These are phyloP conservation scores for Hormaphis cornu DNA, from an alignment of 1,140 invertebrate genomes.

Conservation along the genomic window DNA sequence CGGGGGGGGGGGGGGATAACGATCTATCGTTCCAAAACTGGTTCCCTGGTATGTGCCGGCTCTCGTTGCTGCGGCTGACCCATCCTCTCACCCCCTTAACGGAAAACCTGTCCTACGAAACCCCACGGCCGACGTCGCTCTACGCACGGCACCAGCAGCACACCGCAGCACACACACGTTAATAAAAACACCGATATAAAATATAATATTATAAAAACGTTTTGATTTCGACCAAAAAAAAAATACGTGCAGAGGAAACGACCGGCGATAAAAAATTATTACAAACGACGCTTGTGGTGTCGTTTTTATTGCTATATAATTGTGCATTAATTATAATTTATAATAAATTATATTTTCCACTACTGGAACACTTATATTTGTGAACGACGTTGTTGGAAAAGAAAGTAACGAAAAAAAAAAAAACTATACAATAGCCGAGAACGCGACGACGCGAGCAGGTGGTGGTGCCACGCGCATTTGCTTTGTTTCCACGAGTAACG, in stretches of 20 bases:
- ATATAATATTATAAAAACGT: not conserved
- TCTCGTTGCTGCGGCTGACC: not conserved
- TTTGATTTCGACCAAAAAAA: not conserved
- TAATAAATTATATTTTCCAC: no score
- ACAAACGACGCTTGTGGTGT: no score
- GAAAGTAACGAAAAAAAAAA: not conserved
- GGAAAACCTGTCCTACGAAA: slow-evolving; percentile 26
- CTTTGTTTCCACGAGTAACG: not conserved
- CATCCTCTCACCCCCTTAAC: slow-evolving; percentile 31
- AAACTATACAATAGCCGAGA: not conserved
- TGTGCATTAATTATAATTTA: no score
- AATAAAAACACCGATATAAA: not conserved
- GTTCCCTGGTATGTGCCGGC: slow-evolving; percentile 21
- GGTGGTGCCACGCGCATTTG: not conserved
- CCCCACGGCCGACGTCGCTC: no score
- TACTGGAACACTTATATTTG: no score
- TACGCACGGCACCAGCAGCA: not conserved
- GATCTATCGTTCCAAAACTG: slow-evolving; percentile 21
- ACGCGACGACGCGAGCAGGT: not conserved
- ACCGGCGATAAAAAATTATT: no score
- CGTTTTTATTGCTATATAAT: no score
- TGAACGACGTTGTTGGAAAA: no score
- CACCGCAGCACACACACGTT: not conserved
- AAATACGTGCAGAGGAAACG: no score
- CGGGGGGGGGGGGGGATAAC: not conserved